Conservation (phyloP, 2,113 vertebrate genomes). For the Vombatus ursinus region DNA sequence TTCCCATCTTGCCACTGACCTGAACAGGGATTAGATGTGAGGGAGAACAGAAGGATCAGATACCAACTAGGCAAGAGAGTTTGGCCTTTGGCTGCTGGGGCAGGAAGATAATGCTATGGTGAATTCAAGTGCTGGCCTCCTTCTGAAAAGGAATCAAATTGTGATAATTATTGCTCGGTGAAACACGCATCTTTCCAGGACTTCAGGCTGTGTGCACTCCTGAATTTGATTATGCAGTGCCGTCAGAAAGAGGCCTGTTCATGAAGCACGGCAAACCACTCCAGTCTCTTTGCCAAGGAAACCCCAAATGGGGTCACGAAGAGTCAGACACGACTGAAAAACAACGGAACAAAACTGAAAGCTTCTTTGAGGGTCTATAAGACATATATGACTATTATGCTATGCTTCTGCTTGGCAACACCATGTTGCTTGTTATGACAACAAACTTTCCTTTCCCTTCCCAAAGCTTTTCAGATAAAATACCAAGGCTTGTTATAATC, state of each 20-base stretch:
- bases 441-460: constrained; percentile 51
- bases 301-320: not conserved
- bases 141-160: constrained; percentile 57
- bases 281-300: constrained; percentile 2
- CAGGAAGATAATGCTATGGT: constrained; percentile 47
- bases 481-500: constrained; percentile 45
- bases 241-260: constrained; percentile 39
- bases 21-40: constrained; percentile 36
- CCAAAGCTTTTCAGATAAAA: constrained; percentile 47
- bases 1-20: constrained; percentile 27
- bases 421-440: constrained; percentile 17
- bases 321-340: not conserved
- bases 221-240: constrained; percentile 48
- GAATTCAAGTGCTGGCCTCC: constrained; percentile 63
- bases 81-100: constrained; percentile 2
- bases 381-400: constrained; percentile 2
- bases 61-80: constrained; percentile 48
- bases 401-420: constrained; percentile 47
- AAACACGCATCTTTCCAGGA: constrained; percentile 14
- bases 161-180: constrained; percentile 45
- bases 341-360: not conserved
- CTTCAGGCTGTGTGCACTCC: not conserved
- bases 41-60: constrained; percentile 53
- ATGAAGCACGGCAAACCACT: not conserved
- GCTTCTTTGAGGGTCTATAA: constrained; percentile 35